Evolutionary conservation across 2,888 invertebrate species (phyloP).

Genomic region (Troilus luridus): DNA sequence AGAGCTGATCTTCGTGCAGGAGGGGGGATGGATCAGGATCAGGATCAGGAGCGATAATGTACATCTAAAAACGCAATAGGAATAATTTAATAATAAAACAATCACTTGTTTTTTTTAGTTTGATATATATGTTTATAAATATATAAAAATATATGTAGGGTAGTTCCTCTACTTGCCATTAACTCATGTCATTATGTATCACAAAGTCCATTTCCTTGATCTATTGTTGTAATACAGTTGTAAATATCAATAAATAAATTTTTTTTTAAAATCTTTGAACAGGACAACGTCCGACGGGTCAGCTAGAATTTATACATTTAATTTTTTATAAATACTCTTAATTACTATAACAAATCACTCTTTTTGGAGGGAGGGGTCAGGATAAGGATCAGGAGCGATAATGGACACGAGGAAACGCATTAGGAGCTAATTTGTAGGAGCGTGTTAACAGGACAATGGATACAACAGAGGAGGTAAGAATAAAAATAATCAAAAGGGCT

Average conservation of each 20-base stretch:
- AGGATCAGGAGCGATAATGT: background rate
- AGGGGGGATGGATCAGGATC: background rate
- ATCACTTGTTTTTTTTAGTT: too few species aligned
- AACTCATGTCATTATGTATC: too few species aligned
- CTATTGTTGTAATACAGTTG: too few species aligned
- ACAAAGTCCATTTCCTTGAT: too few species aligned
- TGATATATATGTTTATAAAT: too few species aligned
- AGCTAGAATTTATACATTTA: too few species aligned
- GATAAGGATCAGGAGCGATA: constrained; percentile 5
- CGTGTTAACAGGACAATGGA: background rate
- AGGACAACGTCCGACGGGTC: too few species aligned
- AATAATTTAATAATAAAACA: background rate
- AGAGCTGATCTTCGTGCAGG: too few species aligned
- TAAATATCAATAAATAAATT: too few species aligned
- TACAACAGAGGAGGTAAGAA: background rate
- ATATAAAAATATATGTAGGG: too few species aligned
- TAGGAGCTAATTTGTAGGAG: constrained; percentile 11
- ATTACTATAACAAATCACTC: background rate
- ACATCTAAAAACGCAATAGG: background rate
- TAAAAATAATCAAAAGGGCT: constrained; percentile 23
- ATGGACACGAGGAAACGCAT: constrained; percentile 4
- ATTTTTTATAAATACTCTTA: background rate
- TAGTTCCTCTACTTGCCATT: too few species aligned
- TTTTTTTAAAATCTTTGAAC: too few species aligned
- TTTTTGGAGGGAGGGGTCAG: background rate